phyloP scores from a whole-genome alignment of 2,113 vertebrate genomes.

The Pithys albifrons region DNA sequence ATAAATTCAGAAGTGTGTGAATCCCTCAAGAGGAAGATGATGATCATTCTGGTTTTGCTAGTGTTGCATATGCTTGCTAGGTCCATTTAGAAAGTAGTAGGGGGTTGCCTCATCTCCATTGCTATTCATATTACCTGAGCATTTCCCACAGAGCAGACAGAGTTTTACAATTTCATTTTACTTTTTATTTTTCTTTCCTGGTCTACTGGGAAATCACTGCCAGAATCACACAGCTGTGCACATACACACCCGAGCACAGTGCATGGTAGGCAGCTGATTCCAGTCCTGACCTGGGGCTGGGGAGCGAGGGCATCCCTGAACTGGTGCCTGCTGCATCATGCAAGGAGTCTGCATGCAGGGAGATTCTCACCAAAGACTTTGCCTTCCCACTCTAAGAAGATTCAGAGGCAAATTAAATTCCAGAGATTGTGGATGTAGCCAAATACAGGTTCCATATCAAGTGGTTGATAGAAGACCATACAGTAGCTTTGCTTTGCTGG shows the following conservation, averaged over 20 bases:
- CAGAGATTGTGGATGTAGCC: not conserved
- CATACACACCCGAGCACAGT: rapidly evolving
- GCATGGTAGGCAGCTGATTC: not conserved
- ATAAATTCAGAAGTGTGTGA: not conserved
- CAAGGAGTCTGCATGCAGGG: not conserved
- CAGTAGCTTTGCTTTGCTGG: not conserved
- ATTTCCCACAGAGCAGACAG: not conserved
- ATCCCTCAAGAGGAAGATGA: conserved; percentile 2
- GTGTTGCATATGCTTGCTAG: not conserved
- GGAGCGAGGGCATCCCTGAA: rapidly evolving
- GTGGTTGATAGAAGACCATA: not conserved
- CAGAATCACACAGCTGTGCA: not conserved
- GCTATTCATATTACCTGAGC: conserved; percentile 39
- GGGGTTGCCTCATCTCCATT: not conserved
- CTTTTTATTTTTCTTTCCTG: conserved; percentile 1
- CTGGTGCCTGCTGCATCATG: rapidly evolving
- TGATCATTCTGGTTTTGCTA: not conserved
- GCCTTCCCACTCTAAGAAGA: not conserved
- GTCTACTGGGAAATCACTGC: conserved; percentile 33
- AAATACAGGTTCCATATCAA: not conserved
- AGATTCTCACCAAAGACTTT: rapidly evolving
- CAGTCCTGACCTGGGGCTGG: rapidly evolving
- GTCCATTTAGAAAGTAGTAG: conserved; percentile 55
- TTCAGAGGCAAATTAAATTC: not conserved
- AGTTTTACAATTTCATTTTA: not conserved